Evolutionary conservation across 2,888 invertebrate species (phyloP).

Genomic region (Drosophila algonquin): DNA sequence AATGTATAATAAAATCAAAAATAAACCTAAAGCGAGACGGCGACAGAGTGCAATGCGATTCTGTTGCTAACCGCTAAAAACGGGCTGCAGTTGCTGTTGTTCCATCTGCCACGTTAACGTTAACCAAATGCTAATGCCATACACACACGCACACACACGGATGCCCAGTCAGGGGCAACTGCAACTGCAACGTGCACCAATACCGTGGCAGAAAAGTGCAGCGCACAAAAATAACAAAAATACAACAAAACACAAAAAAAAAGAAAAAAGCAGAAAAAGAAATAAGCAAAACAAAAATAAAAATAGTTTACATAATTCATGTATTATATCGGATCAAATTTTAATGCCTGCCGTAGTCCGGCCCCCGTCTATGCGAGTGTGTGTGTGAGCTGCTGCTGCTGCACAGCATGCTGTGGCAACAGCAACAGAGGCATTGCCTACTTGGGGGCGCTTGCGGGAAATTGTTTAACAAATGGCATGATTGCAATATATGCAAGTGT

Average conservation of each 20-base stretch:
- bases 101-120: conserved; percentile 64
- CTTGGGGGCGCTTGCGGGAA: conserved; percentile 72
- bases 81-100: conserved; percentile 44
- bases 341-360: conserved; percentile 58
- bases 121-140: conserved; percentile 77
- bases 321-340: conserved; percentile 80
- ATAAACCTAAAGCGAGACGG: conserved; percentile 65
- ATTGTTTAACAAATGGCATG: conserved; percentile 78
- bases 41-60: conserved; percentile 34
- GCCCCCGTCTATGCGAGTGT: conserved; percentile 14
- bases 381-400: no score
- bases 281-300: conserved; percentile 64
- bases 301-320: conserved; percentile 80
- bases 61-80: conserved; percentile 74
- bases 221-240: conserved; percentile 33
- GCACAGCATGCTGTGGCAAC: conserved; percentile 1
- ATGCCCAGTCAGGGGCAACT: conserved; percentile 48
- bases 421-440: conserved; percentile 60
- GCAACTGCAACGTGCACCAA: conserved; percentile 54
- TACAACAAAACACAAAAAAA: conserved; percentile 21
- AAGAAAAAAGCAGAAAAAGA: conserved; percentile 27
- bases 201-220: conserved; percentile 57
- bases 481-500: conserved; percentile 53
- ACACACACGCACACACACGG: conserved; percentile 10
- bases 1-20: conserved; percentile 74